Evolutionary conservation across 2,797 vertebrate species (phyloP).

Genomic region (Dendrocincla fuliginosa): DNA sequence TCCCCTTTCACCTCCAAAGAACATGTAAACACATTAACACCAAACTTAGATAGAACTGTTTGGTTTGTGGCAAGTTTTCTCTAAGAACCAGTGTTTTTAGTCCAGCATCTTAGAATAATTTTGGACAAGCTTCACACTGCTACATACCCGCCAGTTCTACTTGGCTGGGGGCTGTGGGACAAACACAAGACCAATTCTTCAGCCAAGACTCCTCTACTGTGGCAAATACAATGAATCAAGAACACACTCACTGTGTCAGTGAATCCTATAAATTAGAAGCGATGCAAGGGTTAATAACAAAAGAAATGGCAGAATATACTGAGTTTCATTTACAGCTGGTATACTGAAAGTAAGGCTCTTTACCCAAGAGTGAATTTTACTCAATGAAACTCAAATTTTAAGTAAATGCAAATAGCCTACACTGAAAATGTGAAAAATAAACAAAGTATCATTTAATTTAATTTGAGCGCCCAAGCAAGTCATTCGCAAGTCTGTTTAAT

Average conservation of each 20-base stretch:
- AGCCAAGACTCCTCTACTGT: background rate
- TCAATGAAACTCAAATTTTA: slow-evolving; percentile 7
- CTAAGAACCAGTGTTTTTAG: background rate
- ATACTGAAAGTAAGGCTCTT: background rate
- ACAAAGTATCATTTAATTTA: slow-evolving; percentile 76
- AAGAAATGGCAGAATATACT: background rate
- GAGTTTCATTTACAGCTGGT: background rate
- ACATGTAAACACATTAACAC: background rate
- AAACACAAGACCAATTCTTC: background rate
- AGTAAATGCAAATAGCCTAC: slow-evolving; percentile 53
- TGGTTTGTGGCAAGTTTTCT: background rate
- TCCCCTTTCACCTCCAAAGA: background rate
- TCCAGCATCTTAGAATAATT: background rate
- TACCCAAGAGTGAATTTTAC: background rate
- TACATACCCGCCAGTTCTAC: background rate
- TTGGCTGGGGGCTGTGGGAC: background rate
- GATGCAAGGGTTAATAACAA: background rate
- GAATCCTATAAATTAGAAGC: background rate
- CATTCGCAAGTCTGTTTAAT: slow-evolving; percentile 60
- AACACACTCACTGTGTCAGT: background rate
- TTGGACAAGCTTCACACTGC: background rate
- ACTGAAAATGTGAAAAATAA: slow-evolving; percentile 70
- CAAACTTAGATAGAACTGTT: background rate
- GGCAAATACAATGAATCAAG: background rate
- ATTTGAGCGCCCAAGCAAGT: slow-evolving; percentile 71